phyloP scores from a whole-genome alignment of 2,797 vertebrate species.

The Darevskia mixta region DNA sequence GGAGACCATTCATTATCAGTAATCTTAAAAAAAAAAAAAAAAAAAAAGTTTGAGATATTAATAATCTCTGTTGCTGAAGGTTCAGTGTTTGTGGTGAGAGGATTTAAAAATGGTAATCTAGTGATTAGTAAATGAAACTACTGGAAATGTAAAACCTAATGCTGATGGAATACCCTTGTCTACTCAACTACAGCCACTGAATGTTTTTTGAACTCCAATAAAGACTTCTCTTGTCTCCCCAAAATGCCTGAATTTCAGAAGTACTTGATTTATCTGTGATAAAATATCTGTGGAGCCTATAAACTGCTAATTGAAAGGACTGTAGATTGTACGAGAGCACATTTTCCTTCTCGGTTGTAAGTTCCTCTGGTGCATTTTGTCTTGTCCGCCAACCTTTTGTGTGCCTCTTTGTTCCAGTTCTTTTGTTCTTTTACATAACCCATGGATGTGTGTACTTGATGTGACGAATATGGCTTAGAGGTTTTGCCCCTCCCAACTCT shows the following conservation, averaged over 20 bases:
- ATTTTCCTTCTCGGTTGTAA: not conserved
- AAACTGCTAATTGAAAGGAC: not conserved
- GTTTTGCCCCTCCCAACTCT: not conserved
- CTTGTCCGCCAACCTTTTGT: constrained; percentile 38
- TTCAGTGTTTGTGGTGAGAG: not conserved
- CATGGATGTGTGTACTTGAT: constrained; percentile 14
- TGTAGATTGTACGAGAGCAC: not conserved
- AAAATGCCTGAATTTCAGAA: not conserved
- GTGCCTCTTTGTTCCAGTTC: constrained; percentile 17
- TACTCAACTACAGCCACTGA: not conserved
- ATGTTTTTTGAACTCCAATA: not conserved
- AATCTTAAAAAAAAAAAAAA: too few species aligned
- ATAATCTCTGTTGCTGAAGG: not conserved
- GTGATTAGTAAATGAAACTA: too few species aligned
- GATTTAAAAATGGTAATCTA: not conserved
- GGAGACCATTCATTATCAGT: too few species aligned
- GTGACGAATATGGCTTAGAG: not conserved
- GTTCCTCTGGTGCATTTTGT: not conserved
- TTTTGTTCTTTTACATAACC: not conserved
- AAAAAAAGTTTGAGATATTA: not conserved
- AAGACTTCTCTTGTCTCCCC: not conserved
- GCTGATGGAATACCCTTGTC: not conserved
- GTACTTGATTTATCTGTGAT: not conserved
- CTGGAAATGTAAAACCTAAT: not conserved
- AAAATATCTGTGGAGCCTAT: not conserved